Base-by-base conservation (phyloP, 2,888 invertebrate species). In the Drosophila putrida region DNA sequence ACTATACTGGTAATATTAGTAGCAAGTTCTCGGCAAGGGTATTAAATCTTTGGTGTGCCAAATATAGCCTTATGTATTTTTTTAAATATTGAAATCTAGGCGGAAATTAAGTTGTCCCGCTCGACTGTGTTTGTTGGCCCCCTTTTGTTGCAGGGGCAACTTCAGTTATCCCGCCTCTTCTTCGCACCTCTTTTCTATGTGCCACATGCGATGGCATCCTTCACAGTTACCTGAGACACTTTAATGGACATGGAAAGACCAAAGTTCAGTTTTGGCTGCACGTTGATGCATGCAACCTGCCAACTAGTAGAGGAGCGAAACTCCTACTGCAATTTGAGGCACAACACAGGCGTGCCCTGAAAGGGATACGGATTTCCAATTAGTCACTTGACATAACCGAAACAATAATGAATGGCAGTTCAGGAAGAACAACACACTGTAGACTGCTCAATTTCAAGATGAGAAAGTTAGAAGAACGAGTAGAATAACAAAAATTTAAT, bases 31-130 rank as follows among this genome's bases (percentile, higher is more conserved):
- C n/a, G n/a, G n/a, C n/a, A n/a, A n/a, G n/a, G n/a, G n/a, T n/a
- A n/a, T n/a, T n/a, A n/a, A n/a, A n/a, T n/a, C n/a, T n/a, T n/a
- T n/a, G n/a, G n/a, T n/a, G n/a, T n/a, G n/a, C n/a, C n/a, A n/a
- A n/a, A n/a, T n/a, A n/a, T n/a, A n/a, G n/a, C n/a, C n/a, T n/a
- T n/a, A n/a, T n/a, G n/a, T n/a, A n/a, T n/a, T n/a, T 80, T 57
- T 53, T 68, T 73, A 62, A 71, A 20, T 77, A 88, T 88, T 87
- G 87, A 89, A 84, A 78, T 84, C 76, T 76, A 78, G 74, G 63
- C 79, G 84, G 89, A 89, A 89, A 84, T 89, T 89, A 87, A 89
- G 85, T 89, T 84, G 73, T 86, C 82, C 84, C 81, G 78, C 81
- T 72, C 73, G 74, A 71, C 71, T 38, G 55, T 44, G 15, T 11